phyloP scores from a whole-genome alignment of 2,888 invertebrate species.

The Philhelius pedissequus region DNA sequence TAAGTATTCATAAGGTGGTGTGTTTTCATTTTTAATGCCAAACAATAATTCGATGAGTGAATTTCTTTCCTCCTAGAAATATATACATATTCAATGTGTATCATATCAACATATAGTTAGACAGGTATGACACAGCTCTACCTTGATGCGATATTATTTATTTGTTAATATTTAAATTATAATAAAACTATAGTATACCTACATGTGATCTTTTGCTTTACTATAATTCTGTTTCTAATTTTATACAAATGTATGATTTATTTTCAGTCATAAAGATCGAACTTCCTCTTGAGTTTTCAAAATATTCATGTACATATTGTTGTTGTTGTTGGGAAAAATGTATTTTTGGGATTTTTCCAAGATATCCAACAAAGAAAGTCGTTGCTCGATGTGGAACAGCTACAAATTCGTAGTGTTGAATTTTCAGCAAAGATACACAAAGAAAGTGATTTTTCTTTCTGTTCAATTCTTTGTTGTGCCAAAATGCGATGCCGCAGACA shows the following conservation, averaged over 20 bases:
- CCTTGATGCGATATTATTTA: not conserved
- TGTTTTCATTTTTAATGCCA: slow-evolving; percentile 16
- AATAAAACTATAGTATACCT: not conserved
- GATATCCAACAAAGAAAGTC: slow-evolving; percentile 23
- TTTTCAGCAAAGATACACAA: not conserved
- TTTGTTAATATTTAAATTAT: not conserved
- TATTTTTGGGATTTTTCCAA: slow-evolving; percentile 36
- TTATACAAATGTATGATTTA: not conserved
- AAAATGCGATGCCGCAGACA: not conserved
- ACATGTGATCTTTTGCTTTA: not conserved
- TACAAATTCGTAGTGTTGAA: not conserved
- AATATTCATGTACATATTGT: not conserved
- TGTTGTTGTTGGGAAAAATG: not conserved
- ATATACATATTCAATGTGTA: not conserved
- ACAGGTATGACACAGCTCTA: not conserved
- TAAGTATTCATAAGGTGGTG: not conserved
- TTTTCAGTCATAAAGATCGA: not conserved
- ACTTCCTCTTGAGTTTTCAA: not conserved
- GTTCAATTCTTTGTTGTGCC: not conserved
- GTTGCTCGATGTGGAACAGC: not conserved
- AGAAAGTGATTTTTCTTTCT: not conserved
- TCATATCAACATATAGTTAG: not conserved
- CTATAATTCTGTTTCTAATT: not conserved
- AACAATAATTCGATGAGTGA: not conserved
- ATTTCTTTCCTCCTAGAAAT: too few relatives aligned